phyloP scores from a whole-genome alignment of 2,113 vertebrate genomes.

The Ciconia boyciana region DNA sequence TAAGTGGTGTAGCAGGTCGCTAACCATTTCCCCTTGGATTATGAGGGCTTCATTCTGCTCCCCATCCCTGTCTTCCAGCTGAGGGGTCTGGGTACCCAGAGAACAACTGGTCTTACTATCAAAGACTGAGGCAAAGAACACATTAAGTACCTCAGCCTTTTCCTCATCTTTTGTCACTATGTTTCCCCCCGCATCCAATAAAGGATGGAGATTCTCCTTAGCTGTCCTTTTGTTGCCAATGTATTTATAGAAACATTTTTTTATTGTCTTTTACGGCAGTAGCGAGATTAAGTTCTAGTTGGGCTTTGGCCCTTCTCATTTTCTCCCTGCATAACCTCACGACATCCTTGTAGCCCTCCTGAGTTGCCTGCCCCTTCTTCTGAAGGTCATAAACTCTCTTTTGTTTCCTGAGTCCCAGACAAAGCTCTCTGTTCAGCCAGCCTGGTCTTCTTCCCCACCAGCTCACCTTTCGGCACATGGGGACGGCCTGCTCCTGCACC shows the following conservation, averaged over 20 bases:
- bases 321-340: not conserved
- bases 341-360: not conserved
- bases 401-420: not conserved
- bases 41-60: not conserved
- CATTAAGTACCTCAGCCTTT: not conserved
- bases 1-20: not conserved
- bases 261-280: not conserved
- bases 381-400: too few species aligned
- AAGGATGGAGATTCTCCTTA: not conserved
- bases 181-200: not conserved
- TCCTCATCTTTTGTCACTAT: not conserved
- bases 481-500: not conserved
- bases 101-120: not conserved
- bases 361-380: not conserved
- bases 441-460: not conserved
- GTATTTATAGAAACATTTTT: not conserved
- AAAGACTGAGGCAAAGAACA: not conserved
- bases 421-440: not conserved
- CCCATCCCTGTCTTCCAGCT: not conserved
- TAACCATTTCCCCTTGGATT: not conserved
- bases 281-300: not conserved
- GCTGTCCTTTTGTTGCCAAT: not conserved
- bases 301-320: not conserved
- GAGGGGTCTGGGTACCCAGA: not conserved
- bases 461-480: not conserved